Evolutionary conservation across 2,888 invertebrate genomes (phyloP), one percentile per base, ranked within the genome.

Genomic region (Amblyjoppa proteus): DNA sequence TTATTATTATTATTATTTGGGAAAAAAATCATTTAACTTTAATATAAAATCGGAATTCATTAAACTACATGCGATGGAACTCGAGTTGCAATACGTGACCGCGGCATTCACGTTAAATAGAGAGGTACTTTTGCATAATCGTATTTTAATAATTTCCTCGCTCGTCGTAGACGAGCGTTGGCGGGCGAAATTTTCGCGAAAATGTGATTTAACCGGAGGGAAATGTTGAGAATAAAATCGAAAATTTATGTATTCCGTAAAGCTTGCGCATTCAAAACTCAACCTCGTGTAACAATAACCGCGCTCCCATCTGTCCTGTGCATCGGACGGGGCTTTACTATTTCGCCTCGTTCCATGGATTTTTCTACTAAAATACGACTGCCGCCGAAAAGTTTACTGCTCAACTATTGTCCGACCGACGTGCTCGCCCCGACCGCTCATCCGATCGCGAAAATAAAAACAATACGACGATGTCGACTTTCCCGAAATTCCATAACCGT

Each of bases 281-380:
- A 61, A 31, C 61, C 56, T 45, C 56, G 58, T 49, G 70, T 56
- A 69, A n/a, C 41, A 69, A 70, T 51, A 9, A 34, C 51, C 2
- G 9, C 4, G 45, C 31, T 11, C 45, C 25, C 45, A 3, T 69
- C 20, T 69, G 16, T 34, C 20, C n/a, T 49, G n/a, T 70, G 61
- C 69, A 70, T 45, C 45, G 75, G 66, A 83, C 81, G 84, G 88
- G 88, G 0, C 90, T 91, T 89, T 77, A 83, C 85, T 88, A 88
- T 90, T 90, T 89, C 89, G 83, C 87, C 76, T 64, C 51, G 74
- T 81, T 81, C 81, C 85, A 69, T 78, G 87, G 38, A 81, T 86
- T 83, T 89, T 90, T 88, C 84, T 82, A 83, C 84, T 89, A 87
- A 87, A 90, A 89, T 87, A 51, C n/a, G 9, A 84, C 88, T 87